Base-by-base conservation (phyloP, 2,113 vertebrate species). In the Bubo scandiacus region DNA sequence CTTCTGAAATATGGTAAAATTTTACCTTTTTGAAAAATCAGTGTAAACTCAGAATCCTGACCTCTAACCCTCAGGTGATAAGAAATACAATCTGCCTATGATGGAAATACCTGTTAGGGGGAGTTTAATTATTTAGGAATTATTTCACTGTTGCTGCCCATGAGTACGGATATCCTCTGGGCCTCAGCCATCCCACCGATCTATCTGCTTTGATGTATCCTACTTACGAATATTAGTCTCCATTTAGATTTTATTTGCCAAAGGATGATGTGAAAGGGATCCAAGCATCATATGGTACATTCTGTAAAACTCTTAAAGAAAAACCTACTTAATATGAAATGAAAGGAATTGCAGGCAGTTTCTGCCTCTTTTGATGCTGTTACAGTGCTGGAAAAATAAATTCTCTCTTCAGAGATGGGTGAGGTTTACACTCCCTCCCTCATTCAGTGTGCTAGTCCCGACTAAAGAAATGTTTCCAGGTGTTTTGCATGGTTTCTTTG, bases 71-170 rank as follows among this genome's bases (percentile, higher is more conserved):
- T n/a, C 38, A 29, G 21, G 19, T 51, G 42, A 12, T 74, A 67
- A 86, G 43, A 74, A 57, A 49, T 47, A 65, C 8, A 95, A 61
- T 49, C 3, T 62, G 42, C 47, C 87, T 45, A 80, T 66, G n/a
- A 59, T 47, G 30, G 51, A 63, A 58, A 87, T 80, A 71, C 34
- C 36, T 78, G 42, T 15, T 11, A 11, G 40, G 40, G 57, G 30
- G 15, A 3, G 0, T 13, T 26, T 52, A 12, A 20, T 84, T 74
- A 29, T 97, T 62, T 95, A 99, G 98, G 98, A 98, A 97, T 90
- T 97, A 99, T 79, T 98, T 98, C 79, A 98, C 97, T 20, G 98
- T 98, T 36, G 98, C 98, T n/a, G 98, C 98, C 84, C 98, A 99
- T 74, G 98, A 99, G 96, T 98, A 99, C 63, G 98, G 98, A 27